phyloP scores from a whole-genome alignment of 1,140 invertebrate species.

The Papilio helenus region DNA sequence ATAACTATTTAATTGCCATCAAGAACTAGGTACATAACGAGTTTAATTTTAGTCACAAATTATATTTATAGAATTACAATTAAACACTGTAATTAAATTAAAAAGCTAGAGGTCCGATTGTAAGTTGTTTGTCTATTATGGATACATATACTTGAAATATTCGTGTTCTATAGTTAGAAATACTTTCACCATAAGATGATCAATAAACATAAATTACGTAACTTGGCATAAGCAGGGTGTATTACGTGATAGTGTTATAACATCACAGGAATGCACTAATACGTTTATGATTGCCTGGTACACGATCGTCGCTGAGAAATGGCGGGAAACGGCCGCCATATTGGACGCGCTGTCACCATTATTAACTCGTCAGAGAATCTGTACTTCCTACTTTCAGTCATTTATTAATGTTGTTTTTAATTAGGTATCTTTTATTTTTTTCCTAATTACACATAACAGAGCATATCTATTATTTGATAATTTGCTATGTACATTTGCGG shows the following conservation, averaged over 20 bases:
- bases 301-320: constrained; percentile 8
- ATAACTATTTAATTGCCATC: no score
- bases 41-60: no score
- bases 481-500: no score
- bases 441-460: not conserved
- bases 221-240: not conserved
- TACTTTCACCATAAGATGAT: not conserved
- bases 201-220: constrained; percentile 17
- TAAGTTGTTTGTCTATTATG: no score
- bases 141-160: no score
- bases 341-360: constrained; percentile 33
- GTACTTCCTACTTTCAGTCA: constrained; percentile 6
- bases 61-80: no score
- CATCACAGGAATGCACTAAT: constrained; percentile 26
- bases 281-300: constrained; percentile 35
- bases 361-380: constrained; percentile 20
- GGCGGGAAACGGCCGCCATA: constrained; percentile 28
- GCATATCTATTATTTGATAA: no score
- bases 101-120: not conserved
- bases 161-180: not conserved
- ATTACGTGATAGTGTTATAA: not conserved
- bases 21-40: no score
- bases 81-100: not conserved
- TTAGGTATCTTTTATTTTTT: not conserved
- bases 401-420: not conserved